These are phyloP conservation scores for Elegia similella DNA, from an alignment of 2,888 invertebrate species.

Conservation along the genomic window DNA sequence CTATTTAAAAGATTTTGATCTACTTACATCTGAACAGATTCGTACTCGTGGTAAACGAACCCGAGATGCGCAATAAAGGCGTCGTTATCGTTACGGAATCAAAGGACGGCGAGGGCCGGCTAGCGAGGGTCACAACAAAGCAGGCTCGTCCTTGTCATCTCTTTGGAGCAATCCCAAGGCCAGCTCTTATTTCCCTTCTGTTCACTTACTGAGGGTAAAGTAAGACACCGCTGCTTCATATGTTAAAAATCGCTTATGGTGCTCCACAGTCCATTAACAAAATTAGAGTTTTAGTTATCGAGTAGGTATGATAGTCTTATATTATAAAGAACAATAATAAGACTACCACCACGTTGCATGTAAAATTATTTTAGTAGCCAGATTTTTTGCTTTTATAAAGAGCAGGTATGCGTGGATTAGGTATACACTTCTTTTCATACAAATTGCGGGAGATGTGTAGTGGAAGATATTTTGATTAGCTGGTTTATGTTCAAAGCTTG, in stretches of 20 bases:
- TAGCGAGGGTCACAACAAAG: constrained; percentile 61
- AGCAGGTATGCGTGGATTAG: no score
- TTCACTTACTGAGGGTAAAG: constrained; percentile 24
- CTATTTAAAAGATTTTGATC: constrained; percentile 33
- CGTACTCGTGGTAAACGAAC: constrained; percentile 21
- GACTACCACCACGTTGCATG: no score
- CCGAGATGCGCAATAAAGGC: constrained; percentile 44
- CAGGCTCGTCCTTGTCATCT: constrained; percentile 40
- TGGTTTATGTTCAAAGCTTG: no score
- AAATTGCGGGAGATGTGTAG: no score
- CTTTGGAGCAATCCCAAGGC: constrained; percentile 65
- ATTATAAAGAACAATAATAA: no score
- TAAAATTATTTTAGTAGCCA: no score
- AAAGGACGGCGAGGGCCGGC: constrained; percentile 41
- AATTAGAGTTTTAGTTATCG: no score
- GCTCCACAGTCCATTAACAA: no score
- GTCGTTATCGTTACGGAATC: constrained; percentile 45
- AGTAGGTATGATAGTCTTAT: no score
- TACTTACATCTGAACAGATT: constrained; percentile 35
- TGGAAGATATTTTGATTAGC: no score
- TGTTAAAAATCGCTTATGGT: not conserved
- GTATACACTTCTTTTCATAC: no score
- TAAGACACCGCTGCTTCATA: constrained; percentile 14
- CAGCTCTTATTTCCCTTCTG: constrained; percentile 34
- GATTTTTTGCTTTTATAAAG: no score